Base-by-base conservation (phyloP, 2,888 invertebrate genomes). In the Dione vanillae region DNA sequence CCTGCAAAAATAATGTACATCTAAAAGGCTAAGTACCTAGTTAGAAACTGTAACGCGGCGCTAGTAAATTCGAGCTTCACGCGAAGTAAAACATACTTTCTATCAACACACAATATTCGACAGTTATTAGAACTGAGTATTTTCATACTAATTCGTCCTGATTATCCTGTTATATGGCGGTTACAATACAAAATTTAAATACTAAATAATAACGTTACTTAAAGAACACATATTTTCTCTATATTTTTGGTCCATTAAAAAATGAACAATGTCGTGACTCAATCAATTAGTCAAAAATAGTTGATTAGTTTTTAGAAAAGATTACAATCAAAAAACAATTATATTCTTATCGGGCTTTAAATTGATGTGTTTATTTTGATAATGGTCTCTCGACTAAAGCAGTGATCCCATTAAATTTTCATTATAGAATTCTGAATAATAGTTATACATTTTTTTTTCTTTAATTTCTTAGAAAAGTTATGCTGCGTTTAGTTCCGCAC, bases 251-350 rank as follows among this genome's bases (percentile, higher is more conserved):
- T 37, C n/a, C 54, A 54, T 37, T 54, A 54, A 54, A 37, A 35
- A 5, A 10, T 16, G 1, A n/a, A 37, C 16, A 16, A 35, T 54
- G 0, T 35, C 54, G 54, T 54, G 37, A 54, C 37, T 54, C 37
- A 54, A 54, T 54, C 54, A 54, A 54, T 54, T 54, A 54, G n/a
- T 37, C 0, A 54, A 16, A 35, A 37, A 16, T 54, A 37, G 35
- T 37, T 54, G 54, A 54, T 16, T 54, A 54, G 54, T 54, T 37
- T 54, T 54, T 54, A 11, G 37, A 54, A 54, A 54, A 37, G 54
- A 54, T 54, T n/a, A 54, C 54, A 37, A 54, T 54, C 54, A 54
- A 54, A 37, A 16, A 35, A 3, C 16, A 37, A 10, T 54, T 54
- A 54, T 54, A 35, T 54, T 54, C 37, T 37, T 54, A 54, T 54